A percentile compares a stretch with the other conserved stretches of the same genome.
Conservation (phyloP, 2,888 invertebrate species). For the Drosophila prostipennis region DNA sequence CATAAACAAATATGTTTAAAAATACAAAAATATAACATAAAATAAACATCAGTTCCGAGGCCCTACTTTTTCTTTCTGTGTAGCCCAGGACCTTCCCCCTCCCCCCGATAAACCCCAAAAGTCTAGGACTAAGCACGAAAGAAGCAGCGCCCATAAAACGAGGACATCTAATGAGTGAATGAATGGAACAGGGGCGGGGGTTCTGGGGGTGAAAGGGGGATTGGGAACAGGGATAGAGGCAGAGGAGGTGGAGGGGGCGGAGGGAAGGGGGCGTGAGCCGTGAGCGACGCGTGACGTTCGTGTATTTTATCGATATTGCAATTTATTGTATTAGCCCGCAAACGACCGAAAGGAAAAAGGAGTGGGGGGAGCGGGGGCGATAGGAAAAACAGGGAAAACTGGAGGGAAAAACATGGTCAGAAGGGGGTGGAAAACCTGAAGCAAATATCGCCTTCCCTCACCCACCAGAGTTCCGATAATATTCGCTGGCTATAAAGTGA, state of each 20-base stretch:
- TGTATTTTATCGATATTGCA: slow-evolving; percentile 80
- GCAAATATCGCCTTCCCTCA: slow-evolving; percentile 12
- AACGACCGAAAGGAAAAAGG: slow-evolving; percentile 22
- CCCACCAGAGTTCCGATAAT: slow-evolving; percentile 49
- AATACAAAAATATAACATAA: too few species aligned
- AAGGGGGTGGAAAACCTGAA: background rate
- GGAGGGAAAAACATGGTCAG: background rate
- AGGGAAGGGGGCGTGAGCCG: slow-evolving; percentile 55
- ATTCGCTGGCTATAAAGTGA: slow-evolving; percentile 72
- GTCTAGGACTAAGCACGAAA: slow-evolving; percentile 28
- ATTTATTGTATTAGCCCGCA: slow-evolving; percentile 73
- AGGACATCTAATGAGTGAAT: slow-evolving; percentile 73
- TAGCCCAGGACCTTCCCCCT: background rate
- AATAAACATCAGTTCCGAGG: background rate
- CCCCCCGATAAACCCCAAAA: slow-evolving; percentile 4
- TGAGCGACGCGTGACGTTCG: slow-evolving; percentile 70
- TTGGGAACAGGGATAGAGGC: background rate
- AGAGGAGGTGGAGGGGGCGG: background rate
- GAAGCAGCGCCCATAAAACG: slow-evolving; percentile 65
- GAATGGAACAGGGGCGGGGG: slow-evolving; percentile 17
- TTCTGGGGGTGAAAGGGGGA: background rate
- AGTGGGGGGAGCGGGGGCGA: too few species aligned
- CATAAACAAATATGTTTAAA: too few species aligned
- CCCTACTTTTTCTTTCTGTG: background rate
- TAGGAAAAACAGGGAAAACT: slow-evolving; percentile 6